Percentiles rank a stretch among this genome's conserved stretches.
Evolutionary conservation across 2,113 vertebrate genomes (phyloP).

Genomic region (Cynopterus brachyotis): DNA sequence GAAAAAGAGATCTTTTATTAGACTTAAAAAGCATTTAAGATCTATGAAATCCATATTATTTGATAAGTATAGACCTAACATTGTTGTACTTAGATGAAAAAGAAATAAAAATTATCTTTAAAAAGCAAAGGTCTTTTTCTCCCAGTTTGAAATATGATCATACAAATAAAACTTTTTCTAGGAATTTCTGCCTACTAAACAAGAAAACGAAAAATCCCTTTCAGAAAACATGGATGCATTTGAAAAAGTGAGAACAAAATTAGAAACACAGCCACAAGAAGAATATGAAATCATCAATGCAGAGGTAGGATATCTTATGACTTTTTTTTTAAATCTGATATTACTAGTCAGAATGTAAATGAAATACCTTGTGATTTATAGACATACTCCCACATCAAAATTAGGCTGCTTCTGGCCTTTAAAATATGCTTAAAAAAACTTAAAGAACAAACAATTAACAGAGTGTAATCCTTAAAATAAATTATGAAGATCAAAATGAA

Average conservation of each 20-base stretch:
- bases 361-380: neutral
- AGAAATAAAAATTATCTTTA: neutral
- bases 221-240: constrained; percentile 82
- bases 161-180: constrained; percentile 72
- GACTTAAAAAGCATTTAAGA: neutral
- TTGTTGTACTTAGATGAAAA: constrained; percentile 23
- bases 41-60: neutral
- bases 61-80: neutral
- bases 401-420: neutral
- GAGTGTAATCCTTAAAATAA: neutral
- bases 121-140: neutral
- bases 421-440: neutral
- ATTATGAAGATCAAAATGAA: neutral
- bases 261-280: constrained; percentile 78
- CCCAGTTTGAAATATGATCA: constrained; percentile 53
- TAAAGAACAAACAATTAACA: neutral
- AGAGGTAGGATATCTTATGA: constrained; percentile 73
- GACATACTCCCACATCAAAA: neutral
- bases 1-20: neutral
- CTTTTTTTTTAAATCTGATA: neutral
- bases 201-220: constrained; percentile 77
- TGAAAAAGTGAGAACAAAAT: constrained; percentile 81
- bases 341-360: neutral
- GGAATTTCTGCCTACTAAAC: constrained; percentile 80
- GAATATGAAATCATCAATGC: constrained; percentile 83